Base-by-base conservation (phyloP, 2,797 vertebrate species). In the Danio albolineatus region DNA sequence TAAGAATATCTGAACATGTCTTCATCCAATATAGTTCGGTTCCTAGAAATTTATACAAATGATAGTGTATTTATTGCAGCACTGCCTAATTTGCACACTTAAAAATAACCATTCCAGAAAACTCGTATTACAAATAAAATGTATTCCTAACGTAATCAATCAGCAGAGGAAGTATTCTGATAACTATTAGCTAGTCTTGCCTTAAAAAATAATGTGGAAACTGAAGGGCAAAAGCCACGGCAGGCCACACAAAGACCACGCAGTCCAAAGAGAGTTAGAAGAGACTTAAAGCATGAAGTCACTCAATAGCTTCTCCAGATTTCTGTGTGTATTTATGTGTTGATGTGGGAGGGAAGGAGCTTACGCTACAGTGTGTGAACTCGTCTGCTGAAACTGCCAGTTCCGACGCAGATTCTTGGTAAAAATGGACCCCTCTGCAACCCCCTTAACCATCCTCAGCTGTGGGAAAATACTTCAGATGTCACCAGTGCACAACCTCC, bases 381-480 rank as follows among this genome's bases (percentile, higher is more conserved):
- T 60, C 10, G 13, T 57, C 39, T 79, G 48, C 61, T 78, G 44
- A 79, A 79, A 69, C 64, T 73, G 56, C 76, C 28, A 62, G 69
- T 53, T 79, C 41, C 73, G 59, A 54, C 14, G 14, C 70, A 67
- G 48, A 64, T 48, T 73, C 49, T 21, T 60, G 46, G 61, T 65
- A 49, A 64, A 6, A 28, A 60, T 76, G 76, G 43, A 79, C 59
- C 69, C 69, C 78, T 28, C 66, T 10, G 12, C 66, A 46, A 67
- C 59, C 72, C 51, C 80, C 85, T 81, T 82, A 86, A 82, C 78
- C 86, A 84, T 71, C 76, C 79, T 62, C 81, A 82, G 82, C 85
- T 91, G 89, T 92, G 91, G 92, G 91, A 90, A 92, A 88, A 90
- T 92, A 91, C 87, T 88, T 89, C n/a, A 53, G 43, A 91, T 89